Conservation (phyloP, 2,888 invertebrate genomes). For the Luffia ferchaultella region DNA sequence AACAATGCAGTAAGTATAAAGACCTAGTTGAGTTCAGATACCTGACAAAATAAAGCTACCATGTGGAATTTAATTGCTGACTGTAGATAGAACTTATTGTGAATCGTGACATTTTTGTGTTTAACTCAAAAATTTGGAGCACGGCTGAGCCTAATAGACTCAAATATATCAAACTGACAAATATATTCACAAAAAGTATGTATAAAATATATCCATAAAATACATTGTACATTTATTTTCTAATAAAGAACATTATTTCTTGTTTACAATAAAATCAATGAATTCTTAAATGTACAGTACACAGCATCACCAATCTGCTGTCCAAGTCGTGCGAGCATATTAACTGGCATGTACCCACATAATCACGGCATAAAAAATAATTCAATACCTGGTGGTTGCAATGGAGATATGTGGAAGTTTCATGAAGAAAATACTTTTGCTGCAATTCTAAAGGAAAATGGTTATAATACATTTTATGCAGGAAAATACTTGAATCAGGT, state of each 20-base stretch:
- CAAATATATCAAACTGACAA: not conserved
- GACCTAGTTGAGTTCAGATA: not conserved
- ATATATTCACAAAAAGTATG: no score
- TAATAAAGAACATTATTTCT: not conserved
- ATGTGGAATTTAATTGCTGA: no score
- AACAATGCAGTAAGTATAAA: slow-evolving; percentile 73
- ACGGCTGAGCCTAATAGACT: not conserved
- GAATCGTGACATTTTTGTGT: not conserved
- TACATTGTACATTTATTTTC: not conserved
- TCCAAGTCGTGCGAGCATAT: slow-evolving; percentile 86
- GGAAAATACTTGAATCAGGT: slow-evolving; percentile 95
- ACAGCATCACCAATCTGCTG: slow-evolving; percentile 88
- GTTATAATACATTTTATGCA: slow-evolving; percentile 88
- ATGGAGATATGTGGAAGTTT: slow-evolving; percentile 70
- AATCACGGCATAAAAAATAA: slow-evolving; percentile 84
- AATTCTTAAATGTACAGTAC: slow-evolving; percentile 62
- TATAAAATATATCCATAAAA: not conserved
- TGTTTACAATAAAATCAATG: not conserved
- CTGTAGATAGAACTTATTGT: no score
- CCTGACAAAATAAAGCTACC: not conserved
- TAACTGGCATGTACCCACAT: slow-evolving; percentile 86
- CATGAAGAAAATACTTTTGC: slow-evolving; percentile 75
- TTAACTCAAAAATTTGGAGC: not conserved
- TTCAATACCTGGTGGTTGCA: slow-evolving; percentile 80
- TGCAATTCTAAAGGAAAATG: slow-evolving; percentile 66